These are phyloP conservation scores for Caranx ignobilis DNA, from an alignment of 2,113 vertebrate genomes.

Conservation along the genomic window DNA sequence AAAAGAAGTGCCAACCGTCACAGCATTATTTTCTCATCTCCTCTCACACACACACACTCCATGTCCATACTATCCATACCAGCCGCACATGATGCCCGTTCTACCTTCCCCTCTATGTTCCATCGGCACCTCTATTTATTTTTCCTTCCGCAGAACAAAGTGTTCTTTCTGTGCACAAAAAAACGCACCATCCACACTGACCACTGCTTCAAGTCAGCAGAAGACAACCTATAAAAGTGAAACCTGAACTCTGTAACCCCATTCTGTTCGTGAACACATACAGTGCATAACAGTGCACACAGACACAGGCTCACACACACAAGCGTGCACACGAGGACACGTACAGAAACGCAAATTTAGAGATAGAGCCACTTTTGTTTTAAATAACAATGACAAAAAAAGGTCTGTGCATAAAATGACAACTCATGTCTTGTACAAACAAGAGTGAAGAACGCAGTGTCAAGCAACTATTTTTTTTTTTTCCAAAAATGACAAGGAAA, in stretches of 20 bases:
- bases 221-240: constrained; percentile 62
- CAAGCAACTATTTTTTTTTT: constrained; percentile 32
- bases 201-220: constrained; percentile 60
- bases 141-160: constrained; percentile 66
- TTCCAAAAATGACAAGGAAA: constrained; percentile 52
- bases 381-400: background rate
- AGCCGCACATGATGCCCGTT: constrained; percentile 45
- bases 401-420: constrained; percentile 10
- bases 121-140: constrained; percentile 56
- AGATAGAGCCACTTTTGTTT: background rate
- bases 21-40: constrained; percentile 74
- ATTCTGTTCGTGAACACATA: constrained; percentile 1
- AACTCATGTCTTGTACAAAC: constrained; percentile 1
- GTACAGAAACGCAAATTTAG: constrained; percentile 2
- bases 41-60: constrained; percentile 27
- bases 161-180: constrained; percentile 66
- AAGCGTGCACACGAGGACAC: background rate
- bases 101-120: constrained; percentile 34
- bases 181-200: constrained; percentile 57
- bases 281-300: background rate
- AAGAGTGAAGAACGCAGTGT: constrained; percentile 21
- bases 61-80: constrained; percentile 36
- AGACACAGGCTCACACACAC: constrained; percentile 16
- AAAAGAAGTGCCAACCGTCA: constrained; percentile 78
- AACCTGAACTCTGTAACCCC: constrained; percentile 55